Base-by-base conservation (phyloP, 2,888 invertebrate genomes). In the Drosophila demipolita region DNA sequence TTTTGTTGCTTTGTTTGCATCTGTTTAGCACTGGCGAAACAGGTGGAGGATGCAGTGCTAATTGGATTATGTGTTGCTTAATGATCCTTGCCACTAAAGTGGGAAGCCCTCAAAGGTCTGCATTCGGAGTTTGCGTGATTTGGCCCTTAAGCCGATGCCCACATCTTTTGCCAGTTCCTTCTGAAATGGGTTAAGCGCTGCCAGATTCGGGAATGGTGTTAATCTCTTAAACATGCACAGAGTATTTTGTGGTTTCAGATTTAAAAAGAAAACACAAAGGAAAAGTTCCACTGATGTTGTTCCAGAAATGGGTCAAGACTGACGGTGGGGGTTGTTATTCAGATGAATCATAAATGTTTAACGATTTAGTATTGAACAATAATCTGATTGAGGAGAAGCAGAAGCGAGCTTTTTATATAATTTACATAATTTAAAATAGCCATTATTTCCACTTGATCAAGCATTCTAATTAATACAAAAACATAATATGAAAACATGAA, bases 31-130 rank as follows among this genome's bases (percentile, higher is more conserved):
- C 63, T 72, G 66, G 11, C 50, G 61, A 60, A 80, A 86, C 88
- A 88, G 85, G 85, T 86, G 80, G 73, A 80, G 75, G 80, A 83
- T 70, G 65, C 67, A 66, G 78, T 82, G 86, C 86, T 87, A 87
- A 87, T 87, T 87, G 87, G 87, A 89, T 87, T 89, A 87, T 79
- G 85, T 75, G 65, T 78, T 89, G 87, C 80, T 82, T 82, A 89
- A 87, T 87, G 83, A 89, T 82, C 87, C 83, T 76, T 77, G 45
- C 45, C 45, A 23, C 45, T 23, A 23, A 45, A 23, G 8, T 45
- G 23, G 55, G 55, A n/a, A n/a, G 36, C 52, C 48, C 63, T 69
- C 52, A 23, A 32, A 32, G 53, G 42, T 23, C 32, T 20, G 42
- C 6, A 54, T 50, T 50, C 6, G 26, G 38, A 53, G 76, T 73